These are phyloP conservation scores for Palythoa heliodiscus DNA, from an alignment of 92 coral and sea anemone genomes.

Conservation along the genomic window DNA sequence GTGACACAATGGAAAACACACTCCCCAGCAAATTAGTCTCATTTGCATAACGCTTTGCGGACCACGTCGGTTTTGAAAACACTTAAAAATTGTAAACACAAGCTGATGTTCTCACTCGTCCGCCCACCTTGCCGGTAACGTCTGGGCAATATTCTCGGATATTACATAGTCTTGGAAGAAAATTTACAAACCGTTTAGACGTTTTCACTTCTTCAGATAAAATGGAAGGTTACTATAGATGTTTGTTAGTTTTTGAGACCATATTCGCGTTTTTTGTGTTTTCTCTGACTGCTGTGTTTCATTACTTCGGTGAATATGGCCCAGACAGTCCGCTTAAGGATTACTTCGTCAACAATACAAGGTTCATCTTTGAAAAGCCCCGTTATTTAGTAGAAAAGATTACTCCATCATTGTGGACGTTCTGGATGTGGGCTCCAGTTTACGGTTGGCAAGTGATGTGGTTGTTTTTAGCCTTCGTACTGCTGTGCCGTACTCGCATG, in stretches of 20 bases:
- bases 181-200: background rate
- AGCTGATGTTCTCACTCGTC: slow-evolving; percentile 6
- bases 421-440: slow-evolving; percentile 90
- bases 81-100: slow-evolving; percentile 27
- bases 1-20: slow-evolving; percentile 17
- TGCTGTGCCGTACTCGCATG: slow-evolving; percentile 75
- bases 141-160: slow-evolving; percentile 17
- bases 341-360: slow-evolving; percentile 70
- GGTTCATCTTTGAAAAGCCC: slow-evolving; percentile 60
- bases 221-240: slow-evolving; percentile 50
- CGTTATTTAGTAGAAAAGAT: slow-evolving; percentile 57
- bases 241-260: slow-evolving; percentile 65
- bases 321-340: slow-evolving; percentile 65
- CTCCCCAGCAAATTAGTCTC: slow-evolving; percentile 2
- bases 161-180: background rate
- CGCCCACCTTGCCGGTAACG: slow-evolving; percentile 20
- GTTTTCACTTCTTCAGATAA: background rate
- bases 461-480: slow-evolving; percentile 70
- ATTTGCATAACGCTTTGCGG: slow-evolving; percentile 37
- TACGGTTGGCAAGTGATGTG: slow-evolving; percentile 85
- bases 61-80: slow-evolving; percentile 12
- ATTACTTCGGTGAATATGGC: slow-evolving; percentile 80
- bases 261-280: slow-evolving; percentile 67
- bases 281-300: slow-evolving; percentile 77
- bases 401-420: slow-evolving; percentile 81